A percentile compares a stretch with the other conserved stretches of the same genome.
phyloP scores from a whole-genome alignment of 2,113 vertebrate genomes.

The Cervus canadensis region DNA sequence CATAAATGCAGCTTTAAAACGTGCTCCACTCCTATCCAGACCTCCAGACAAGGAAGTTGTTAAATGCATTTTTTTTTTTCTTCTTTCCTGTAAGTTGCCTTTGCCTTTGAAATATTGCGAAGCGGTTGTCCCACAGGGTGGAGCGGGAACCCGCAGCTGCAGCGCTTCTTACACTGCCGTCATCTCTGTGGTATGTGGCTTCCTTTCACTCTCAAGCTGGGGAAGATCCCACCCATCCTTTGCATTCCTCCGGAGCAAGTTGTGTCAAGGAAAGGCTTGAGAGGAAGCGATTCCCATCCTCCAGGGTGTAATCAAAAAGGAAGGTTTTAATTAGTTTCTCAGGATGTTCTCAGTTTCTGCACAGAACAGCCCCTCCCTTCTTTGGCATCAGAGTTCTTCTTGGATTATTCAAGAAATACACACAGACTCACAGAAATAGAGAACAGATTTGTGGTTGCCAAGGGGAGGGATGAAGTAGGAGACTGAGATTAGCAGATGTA shows the following conservation, averaged over 20 bases:
- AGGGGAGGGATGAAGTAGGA: background rate
- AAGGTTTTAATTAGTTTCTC: constrained; percentile 77
- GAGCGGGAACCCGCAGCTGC: constrained; percentile 72
- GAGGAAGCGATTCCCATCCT: constrained; percentile 75
- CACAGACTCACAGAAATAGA: background rate
- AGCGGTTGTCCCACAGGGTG: constrained; percentile 75
- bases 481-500: background rate
- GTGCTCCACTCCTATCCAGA: constrained; percentile 50
- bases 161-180: constrained; percentile 47
- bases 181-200: constrained; percentile 81
- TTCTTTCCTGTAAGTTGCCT: constrained; percentile 62
- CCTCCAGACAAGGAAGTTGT: constrained; percentile 68
- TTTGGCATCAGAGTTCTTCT: background rate
- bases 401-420: constrained; percentile 19
- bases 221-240: constrained; percentile 83
- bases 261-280: constrained; percentile 78
- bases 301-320: constrained; percentile 73
- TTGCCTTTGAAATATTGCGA: constrained; percentile 76
- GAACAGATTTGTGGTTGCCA: background rate
- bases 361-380: constrained; percentile 73
- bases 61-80: background rate
- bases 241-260: constrained; percentile 80
- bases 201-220: constrained; percentile 79
- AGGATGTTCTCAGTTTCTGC: constrained; percentile 67
- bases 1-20: background rate